A percentile compares a stretch with the other conserved stretches of the same genome.
These are phyloP conservation scores for Pycnonotus jocosus DNA, from an alignment of 2,113 vertebrate genomes.

Conservation along the genomic window DNA sequence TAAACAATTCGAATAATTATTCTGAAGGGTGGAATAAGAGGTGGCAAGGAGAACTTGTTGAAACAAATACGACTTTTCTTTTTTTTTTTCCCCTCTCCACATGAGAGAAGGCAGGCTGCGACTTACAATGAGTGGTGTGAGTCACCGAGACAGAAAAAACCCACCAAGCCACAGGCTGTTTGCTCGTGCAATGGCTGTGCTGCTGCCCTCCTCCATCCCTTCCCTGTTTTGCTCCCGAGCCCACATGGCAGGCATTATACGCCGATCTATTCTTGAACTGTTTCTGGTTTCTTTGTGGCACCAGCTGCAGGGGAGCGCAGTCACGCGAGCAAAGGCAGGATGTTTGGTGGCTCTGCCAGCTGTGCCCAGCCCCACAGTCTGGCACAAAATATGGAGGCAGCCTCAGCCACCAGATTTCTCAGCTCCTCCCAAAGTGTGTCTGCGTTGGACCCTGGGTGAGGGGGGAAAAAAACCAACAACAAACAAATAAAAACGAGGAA, in stretches of 20 bases:
- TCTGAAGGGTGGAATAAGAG: neutral
- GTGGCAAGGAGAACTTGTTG: neutral
- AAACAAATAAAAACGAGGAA: neutral
- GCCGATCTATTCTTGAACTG: neutral
- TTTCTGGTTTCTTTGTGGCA: constrained; percentile 15
- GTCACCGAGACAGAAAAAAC: neutral
- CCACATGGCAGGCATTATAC: neutral
- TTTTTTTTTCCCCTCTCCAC: neutral
- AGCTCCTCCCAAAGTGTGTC: neutral
- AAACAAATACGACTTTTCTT: neutral
- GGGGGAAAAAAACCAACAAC: accelerated
- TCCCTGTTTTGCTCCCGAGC: neutral
- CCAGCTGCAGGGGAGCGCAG: neutral
- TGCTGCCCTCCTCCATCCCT: constrained; percentile 13
- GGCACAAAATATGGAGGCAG: neutral
- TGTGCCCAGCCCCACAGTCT: neutral
- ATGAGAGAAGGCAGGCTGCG: neutral
- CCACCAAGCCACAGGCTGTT: neutral
- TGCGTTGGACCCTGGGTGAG: neutral
- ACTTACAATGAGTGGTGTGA: neutral
- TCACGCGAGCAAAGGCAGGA: neutral
- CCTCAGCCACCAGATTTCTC: neutral
- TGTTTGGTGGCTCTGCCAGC: neutral
- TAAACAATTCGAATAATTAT: neutral
- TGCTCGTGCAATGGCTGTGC: neutral